Conservation (phyloP, 1,140 invertebrate genomes). For the Ganaspis sp. region DNA sequence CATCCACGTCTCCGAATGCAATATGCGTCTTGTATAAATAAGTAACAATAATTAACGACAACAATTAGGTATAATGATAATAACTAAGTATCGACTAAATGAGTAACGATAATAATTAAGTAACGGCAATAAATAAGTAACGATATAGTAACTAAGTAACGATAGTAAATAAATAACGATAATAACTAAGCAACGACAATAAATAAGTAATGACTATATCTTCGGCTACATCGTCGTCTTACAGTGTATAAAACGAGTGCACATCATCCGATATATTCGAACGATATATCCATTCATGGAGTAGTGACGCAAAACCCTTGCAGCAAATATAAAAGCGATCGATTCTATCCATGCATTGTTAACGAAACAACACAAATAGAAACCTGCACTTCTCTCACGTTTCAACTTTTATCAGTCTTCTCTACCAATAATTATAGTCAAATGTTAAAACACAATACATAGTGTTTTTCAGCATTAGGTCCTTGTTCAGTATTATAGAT, state of each 20-base stretch:
- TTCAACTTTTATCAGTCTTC: neutral
- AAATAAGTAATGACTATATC: too few species aligned
- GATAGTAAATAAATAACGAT: too few species aligned
- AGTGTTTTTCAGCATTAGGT: slow-evolving; percentile 51
- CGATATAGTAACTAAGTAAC: too few species aligned
- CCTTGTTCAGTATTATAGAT: too few species aligned
- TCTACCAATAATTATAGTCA: neutral
- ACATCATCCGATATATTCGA: neutral
- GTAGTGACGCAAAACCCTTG: neutral
- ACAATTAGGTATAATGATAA: too few species aligned
- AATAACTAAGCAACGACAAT: too few species aligned
- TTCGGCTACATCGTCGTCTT: too few species aligned
- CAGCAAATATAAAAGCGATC: slow-evolving; percentile 18
- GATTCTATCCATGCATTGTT: slow-evolving; percentile 9
- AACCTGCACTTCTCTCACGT: neutral
- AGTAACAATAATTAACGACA: too few species aligned
- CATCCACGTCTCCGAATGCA: neutral
- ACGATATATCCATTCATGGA: slow-evolving; percentile 8
- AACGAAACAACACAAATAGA: slow-evolving; percentile 21
- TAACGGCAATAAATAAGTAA: too few species aligned
- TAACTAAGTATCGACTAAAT: too few species aligned
- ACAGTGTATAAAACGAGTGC: neutral
- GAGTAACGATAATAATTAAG: too few species aligned
- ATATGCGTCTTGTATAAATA: too few species aligned
- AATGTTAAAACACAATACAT: neutral